Evolutionary conservation across 2,113 vertebrate species (phyloP).

Genomic region (Dicentrarchus labrax): DNA sequence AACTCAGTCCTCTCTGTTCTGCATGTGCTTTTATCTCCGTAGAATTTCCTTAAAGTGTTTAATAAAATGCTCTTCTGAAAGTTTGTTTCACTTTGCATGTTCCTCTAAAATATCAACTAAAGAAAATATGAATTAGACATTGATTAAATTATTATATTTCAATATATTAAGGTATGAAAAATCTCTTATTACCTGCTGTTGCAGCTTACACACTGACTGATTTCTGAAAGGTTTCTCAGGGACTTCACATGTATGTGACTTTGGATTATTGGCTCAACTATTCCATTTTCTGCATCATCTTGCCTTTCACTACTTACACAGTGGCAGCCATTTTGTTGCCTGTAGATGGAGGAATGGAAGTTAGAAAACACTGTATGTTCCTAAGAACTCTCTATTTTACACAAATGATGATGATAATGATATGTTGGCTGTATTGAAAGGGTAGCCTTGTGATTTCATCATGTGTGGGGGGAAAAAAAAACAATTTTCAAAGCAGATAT

Average conservation of each 20-base stretch:
- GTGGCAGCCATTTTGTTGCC: neutral
- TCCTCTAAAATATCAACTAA: conserved; percentile 1
- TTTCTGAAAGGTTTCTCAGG: neutral
- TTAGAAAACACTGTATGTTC: neutral
- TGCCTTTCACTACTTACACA: neutral
- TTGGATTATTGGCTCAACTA: neutral
- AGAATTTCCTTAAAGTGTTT: conserved; percentile 48
- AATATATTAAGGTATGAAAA: neutral
- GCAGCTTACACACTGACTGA: neutral
- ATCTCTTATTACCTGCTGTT: neutral
- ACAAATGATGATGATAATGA: neutral
- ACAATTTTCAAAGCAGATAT: neutral
- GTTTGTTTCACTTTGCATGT: conserved; percentile 28
- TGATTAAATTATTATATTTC: neutral
- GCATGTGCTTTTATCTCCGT: conserved; percentile 67
- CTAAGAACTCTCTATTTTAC: neutral
- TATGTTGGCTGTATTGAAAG: neutral
- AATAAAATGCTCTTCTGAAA: conserved; percentile 69
- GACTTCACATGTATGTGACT: neutral
- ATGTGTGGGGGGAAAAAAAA: neutral
- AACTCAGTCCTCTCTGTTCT: conserved; percentile 50
- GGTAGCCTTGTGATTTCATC: neutral
- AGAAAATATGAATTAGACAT: neutral
- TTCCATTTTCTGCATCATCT: neutral
- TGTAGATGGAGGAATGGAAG: neutral